Percentiles rank a stretch among this genome's conserved stretches.
Evolutionary conservation across 1,140 invertebrate species (phyloP).

Genomic region (Caligus rogercresseyi): DNA sequence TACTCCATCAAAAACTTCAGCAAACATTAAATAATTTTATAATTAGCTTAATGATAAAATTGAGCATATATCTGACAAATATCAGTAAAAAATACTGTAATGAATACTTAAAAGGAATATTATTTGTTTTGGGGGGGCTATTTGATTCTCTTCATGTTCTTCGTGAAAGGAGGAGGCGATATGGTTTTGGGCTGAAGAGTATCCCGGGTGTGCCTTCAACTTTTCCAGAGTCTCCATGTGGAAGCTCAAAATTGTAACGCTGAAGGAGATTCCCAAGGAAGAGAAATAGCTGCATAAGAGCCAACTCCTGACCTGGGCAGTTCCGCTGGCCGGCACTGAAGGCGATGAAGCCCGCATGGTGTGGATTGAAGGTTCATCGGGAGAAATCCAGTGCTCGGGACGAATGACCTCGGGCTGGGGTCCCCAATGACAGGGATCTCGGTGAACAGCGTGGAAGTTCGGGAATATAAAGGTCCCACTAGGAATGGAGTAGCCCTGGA

Average conservation of each 20-base stretch:
- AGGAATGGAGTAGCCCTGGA: not conserved
- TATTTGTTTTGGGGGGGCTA: not conserved
- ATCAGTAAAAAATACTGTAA: not conserved
- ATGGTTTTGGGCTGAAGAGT: not conserved
- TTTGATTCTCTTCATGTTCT: not conserved
- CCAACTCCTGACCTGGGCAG: slow-evolving; percentile 7
- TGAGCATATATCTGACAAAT: not conserved
- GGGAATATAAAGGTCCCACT: slow-evolving; percentile 13
- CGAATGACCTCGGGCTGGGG: not conserved
- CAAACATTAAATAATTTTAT: not conserved
- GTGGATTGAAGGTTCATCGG: not conserved
- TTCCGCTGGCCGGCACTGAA: slow-evolving; percentile 3
- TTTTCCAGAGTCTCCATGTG: not conserved
- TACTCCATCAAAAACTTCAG: no score
- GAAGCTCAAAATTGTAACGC: not conserved
- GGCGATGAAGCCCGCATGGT: slow-evolving; percentile 5
- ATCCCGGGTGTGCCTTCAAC: not conserved
- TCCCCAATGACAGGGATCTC: slow-evolving; percentile 1
- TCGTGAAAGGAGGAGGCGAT: not conserved
- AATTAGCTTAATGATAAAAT: not conserved
- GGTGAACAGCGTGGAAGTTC: slow-evolving; percentile 13
- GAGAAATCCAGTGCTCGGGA: slow-evolving; percentile 1
- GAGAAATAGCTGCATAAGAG: not conserved
- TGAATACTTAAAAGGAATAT: not conserved
- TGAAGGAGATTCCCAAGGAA: slow-evolving; percentile 10